These are phyloP conservation scores for Ferrisia virgata DNA, from an alignment of 2,888 invertebrate species.

Conservation along the genomic window DNA sequence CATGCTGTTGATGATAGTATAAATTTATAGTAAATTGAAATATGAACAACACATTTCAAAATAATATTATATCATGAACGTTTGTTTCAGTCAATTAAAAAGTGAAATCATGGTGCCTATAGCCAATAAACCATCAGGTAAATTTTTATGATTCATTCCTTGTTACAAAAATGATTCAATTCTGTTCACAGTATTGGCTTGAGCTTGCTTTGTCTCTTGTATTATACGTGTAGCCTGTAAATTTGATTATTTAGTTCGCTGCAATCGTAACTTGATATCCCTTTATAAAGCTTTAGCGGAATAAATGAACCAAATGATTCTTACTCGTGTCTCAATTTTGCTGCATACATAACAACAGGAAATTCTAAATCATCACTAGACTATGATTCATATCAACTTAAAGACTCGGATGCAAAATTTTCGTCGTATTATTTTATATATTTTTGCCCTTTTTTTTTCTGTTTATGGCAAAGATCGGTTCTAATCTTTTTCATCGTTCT, in stretches of 20 bases:
- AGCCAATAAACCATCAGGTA: constrained; percentile 6
- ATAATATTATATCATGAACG: background rate
- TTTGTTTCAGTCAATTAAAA: background rate
- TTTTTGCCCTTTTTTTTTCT: background rate
- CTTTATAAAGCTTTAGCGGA: background rate
- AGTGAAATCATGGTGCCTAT: background rate
- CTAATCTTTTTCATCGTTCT: background rate
- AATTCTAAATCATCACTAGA: background rate
- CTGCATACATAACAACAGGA: background rate
- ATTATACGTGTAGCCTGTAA: background rate
- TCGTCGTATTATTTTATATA: too few species aligned
- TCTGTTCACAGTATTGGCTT: background rate
- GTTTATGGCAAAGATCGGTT: background rate
- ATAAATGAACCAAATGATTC: background rate
- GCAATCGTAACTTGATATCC: background rate
- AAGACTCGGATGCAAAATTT: background rate
- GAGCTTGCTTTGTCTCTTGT: background rate
- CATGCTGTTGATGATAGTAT: too few species aligned
- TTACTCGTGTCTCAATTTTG: background rate
- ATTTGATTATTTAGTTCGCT: background rate
- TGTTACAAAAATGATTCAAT: background rate
- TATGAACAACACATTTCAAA: background rate
- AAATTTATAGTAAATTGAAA: too few species aligned
- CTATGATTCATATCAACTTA: background rate
- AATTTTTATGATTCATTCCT: background rate